Evolutionary conservation across 2,113 vertebrate species (phyloP).

Genomic region (Psammodynastes pulverulentus): DNA sequence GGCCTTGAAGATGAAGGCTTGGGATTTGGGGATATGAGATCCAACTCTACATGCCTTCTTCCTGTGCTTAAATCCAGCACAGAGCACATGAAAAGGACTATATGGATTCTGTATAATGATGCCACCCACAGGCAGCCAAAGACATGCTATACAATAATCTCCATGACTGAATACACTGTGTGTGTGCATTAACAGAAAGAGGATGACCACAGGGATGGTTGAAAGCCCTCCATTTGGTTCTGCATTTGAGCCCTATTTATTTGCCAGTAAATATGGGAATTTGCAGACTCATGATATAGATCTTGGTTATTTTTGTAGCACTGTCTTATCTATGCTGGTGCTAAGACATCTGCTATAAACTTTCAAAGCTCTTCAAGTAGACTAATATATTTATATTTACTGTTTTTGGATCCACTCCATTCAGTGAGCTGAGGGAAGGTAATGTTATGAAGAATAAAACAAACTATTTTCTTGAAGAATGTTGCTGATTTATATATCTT

Average conservation of each 20-base stretch:
- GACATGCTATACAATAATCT: conserved; percentile 13
- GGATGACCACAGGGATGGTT: conserved; percentile 25
- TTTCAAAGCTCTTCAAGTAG: background rate
- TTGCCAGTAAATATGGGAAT: background rate
- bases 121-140: conserved; percentile 24
- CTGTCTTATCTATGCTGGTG: background rate
- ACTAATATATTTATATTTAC: background rate
- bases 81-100: background rate
- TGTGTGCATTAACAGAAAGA: background rate
- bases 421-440: background rate
- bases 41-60: background rate
- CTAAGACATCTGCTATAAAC: background rate
- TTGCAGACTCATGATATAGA: background rate
- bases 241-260: background rate
- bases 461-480: background rate
- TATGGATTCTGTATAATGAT: conserved; percentile 6
- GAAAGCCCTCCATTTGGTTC: conserved; percentile 4
- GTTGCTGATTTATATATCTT: background rate
- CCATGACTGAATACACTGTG: conserved; percentile 8
- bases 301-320: background rate
- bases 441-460: background rate
- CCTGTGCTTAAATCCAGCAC: background rate
- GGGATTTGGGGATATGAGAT: background rate
- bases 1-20: background rate
- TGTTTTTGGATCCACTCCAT: background rate